phyloP scores from a whole-genome alignment of 2,797 vertebrate genomes.

The Pristis pectinata region DNA sequence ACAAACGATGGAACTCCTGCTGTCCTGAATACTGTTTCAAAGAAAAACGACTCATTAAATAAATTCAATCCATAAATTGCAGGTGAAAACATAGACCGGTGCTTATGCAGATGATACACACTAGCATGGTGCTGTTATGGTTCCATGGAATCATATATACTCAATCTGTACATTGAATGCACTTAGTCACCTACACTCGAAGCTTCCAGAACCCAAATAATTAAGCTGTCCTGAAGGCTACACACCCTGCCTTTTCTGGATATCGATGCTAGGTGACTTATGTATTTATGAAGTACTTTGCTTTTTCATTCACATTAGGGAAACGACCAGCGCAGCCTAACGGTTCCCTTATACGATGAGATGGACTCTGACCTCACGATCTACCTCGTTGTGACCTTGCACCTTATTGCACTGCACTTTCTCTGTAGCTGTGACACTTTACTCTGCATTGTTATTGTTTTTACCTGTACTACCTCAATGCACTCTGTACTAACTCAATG shows the following conservation, averaged over 20 bases:
- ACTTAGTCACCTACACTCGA: not conserved
- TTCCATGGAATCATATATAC: not conserved
- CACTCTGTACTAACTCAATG: no score
- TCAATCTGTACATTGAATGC: not conserved
- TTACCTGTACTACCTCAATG: no score
- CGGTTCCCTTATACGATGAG: no score
- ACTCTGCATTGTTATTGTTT: no score
- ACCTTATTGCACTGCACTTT: no score
- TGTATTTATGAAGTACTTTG: not conserved
- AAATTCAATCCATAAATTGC: not conserved
- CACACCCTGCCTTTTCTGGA: not conserved
- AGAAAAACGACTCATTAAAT: not conserved
- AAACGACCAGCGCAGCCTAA: no score
- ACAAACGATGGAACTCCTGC: not conserved
- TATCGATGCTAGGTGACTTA: not conserved
- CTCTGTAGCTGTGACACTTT: no score
- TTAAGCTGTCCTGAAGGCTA: not conserved
- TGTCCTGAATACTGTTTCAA: no score
- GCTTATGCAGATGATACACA: not conserved
- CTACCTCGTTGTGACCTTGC: no score
- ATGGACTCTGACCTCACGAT: no score
- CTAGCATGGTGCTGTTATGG: not conserved
- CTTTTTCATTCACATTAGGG: no score
- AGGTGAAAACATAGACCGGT: no score
- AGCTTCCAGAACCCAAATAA: not conserved